A percentile compares a stretch with the other conserved stretches of the same genome.
Evolutionary conservation across 2,888 invertebrate species (phyloP).

Genomic region (Psylliodes chrysocephalus): DNA sequence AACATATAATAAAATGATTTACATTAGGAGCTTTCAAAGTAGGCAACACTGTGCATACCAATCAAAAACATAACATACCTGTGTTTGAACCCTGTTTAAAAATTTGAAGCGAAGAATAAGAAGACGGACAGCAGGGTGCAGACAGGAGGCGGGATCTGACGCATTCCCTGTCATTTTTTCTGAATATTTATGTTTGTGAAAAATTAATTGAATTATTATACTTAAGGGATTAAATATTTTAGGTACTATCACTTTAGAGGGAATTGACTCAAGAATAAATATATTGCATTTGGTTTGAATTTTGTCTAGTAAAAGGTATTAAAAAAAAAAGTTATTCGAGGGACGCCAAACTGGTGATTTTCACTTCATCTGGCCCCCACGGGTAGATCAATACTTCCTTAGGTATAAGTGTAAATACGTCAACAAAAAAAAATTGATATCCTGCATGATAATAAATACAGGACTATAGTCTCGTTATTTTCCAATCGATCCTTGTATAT

Average conservation of each 20-base stretch:
- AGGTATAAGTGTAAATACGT: too few relatives aligned
- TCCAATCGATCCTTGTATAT: too few relatives aligned
- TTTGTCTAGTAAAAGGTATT: too few relatives aligned
- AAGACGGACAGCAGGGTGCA: constrained; percentile 48
- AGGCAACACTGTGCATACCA: constrained; percentile 21
- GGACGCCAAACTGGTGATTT: too few relatives aligned
- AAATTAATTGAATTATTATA: constrained; percentile 38
- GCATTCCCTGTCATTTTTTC: constrained; percentile 44
- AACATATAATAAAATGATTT: too few relatives aligned
- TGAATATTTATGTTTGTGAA: constrained; percentile 39
- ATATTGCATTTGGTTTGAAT: background rate
- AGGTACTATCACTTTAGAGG: background rate
- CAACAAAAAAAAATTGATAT: too few relatives aligned
- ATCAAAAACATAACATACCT: constrained; percentile 12
- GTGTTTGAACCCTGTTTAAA: constrained; percentile 12
- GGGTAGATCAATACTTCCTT: too few relatives aligned
- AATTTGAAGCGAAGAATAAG: constrained; percentile 28
- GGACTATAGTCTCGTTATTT: too few relatives aligned
- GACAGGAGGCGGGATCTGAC: constrained; percentile 52
- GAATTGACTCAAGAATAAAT: constrained; percentile 2
- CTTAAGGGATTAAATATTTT: constrained; percentile 22
- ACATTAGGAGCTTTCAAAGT: too few relatives aligned
- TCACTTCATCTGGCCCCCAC: too few relatives aligned
- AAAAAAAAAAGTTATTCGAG: too few relatives aligned
- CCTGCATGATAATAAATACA: too few relatives aligned